Base-by-base conservation (phyloP, 1,140 invertebrate species). In the Bombus huntii region DNA sequence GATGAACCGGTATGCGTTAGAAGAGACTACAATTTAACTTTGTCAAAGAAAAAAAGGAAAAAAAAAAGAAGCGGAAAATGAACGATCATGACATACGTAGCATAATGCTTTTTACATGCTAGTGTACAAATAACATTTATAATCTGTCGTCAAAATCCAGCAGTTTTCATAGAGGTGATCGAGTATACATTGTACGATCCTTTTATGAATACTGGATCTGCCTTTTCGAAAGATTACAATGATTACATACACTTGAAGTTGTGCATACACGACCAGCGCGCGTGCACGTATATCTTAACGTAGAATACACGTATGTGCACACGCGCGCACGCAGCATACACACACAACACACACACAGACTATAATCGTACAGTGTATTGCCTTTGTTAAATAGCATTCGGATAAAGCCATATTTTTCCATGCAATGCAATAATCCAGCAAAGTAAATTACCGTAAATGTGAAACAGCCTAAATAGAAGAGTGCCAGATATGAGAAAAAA, bases 401-500 rank as follows among this genome's bases (percentile, higher is more conserved):
- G 91, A 94, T 94, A 94, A 94, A 95, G 94, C 93, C 95, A 95
- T 95, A 95, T 95, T 95, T 95, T 95, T 95, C 94, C 95, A 95
- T 94, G 93, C 94, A 93, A 95, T 91, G 93, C 94, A 94, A 95
- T 95, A 95, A 94, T 93, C 91, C 92, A 94, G 91, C 92, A 91
- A 82, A 92, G 81, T 91, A 92, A 92, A 93, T 89, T 92, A 88
- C 80, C 89, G 83, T 86, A 90, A 90, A 87, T 83, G 82, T 91
- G 84, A 91, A 89, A 91, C 80, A 89, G 87, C 88, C 87, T 91
- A 91, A 91, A 85, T 88, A 88, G 91, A 91, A 93, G 92, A 93
- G 92, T 93, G 91, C 92, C 90, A 88, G 87, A 92, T 93, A 92
- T 87, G 88, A 81, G 71, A 78, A 75, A 77, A 28, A 81, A 89